Evolutionary conservation across 2,797 vertebrate species (phyloP), one percentile per base, ranked within the genome.

Genomic region (Gephyroberyx darwinii): DNA sequence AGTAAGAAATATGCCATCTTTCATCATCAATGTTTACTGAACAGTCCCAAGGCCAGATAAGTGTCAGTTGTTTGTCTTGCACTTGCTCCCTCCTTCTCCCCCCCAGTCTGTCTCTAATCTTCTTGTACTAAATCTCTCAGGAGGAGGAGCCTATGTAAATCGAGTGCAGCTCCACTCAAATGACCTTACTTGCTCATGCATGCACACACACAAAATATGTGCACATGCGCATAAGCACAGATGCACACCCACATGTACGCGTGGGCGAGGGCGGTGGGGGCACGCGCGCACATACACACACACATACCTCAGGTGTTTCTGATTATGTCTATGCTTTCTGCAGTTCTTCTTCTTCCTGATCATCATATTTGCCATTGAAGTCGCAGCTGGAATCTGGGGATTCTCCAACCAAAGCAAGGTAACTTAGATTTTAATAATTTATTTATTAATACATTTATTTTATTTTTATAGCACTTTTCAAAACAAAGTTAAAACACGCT

Each of bases 311-410:
- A 74, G 47, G 17, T 75, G 30, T 75, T 22, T 76, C 68, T 57
- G 37, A 69, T 77, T 81, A 22, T 65, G 31, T 67, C 5, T 77
- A 8, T 71, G 30, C 12, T 74, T 58, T 52, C 54, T 74, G 50
- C 83, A 99, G 98, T 99, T 99, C 89, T 99, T 99, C 82, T 83
- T 93, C 87, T 98, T 96, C 90, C 95, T 99, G 57, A 88, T 99
- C 2, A 89, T 99, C 88, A 96, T 99, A 87, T 98, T 99, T 87
- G 96, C 95, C 59, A 88, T 98, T 30, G 96, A 98, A 89, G 93
- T 98, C 13, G 96, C 96, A 8, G 96, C 96, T 50, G 98, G 96
- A 14, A 93, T 98, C 90, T 99, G 96, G 97, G 98, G 96, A 68
- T 99, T 98, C 91, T 93, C 95, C 74, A 96, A 98, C 89, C 97